Evolutionary conservation across 2,113 vertebrate genomes (phyloP).

Genomic region (Lamprologus tigripictilis): DNA sequence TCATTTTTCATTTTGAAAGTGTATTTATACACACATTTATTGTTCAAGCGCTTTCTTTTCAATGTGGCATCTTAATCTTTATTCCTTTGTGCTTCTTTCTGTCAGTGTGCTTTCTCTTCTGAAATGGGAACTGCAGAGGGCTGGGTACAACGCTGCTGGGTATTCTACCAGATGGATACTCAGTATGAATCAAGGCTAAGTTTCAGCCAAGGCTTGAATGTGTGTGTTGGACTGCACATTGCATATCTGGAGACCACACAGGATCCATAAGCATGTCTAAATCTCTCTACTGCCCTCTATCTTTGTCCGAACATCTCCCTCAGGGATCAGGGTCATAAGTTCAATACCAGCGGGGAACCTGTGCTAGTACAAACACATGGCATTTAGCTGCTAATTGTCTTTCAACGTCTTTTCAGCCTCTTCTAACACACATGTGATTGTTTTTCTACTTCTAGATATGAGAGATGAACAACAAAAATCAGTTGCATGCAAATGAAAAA

Average conservation of each 20-base stretch:
- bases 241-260: conserved; percentile 94
- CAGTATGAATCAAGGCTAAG: conserved; percentile 70
- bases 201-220: conserved; percentile 65
- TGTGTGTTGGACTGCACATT: conserved; percentile 77
- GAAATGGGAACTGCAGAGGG: conserved; percentile 52
- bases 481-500: not conserved
- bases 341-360: conserved; percentile 86
- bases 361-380: conserved; percentile 74
- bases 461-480: not conserved
- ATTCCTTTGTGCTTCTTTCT: conserved; percentile 43
- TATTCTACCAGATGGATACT: conserved; percentile 72
- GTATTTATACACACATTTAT: conserved; percentile 62
- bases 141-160: conserved; percentile 59
- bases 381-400: conserved; percentile 68
- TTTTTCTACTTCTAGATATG: not conserved
- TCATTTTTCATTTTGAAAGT: conserved; percentile 62
- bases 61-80: conserved; percentile 53
- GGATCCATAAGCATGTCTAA: conserved; percentile 81
- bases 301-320: conserved; percentile 85
- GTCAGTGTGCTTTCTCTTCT: conserved; percentile 18
- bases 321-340: conserved; percentile 87
- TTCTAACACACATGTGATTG: not conserved
- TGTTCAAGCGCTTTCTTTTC: conserved; percentile 48
- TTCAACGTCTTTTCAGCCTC: conserved; percentile 15
- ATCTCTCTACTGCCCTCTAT: conserved; percentile 91